A percentile compares a stretch with the other conserved stretches of the same genome.
Conservation (phyloP, 2,797 vertebrate species). For the Hipposideros larvatus region DNA sequence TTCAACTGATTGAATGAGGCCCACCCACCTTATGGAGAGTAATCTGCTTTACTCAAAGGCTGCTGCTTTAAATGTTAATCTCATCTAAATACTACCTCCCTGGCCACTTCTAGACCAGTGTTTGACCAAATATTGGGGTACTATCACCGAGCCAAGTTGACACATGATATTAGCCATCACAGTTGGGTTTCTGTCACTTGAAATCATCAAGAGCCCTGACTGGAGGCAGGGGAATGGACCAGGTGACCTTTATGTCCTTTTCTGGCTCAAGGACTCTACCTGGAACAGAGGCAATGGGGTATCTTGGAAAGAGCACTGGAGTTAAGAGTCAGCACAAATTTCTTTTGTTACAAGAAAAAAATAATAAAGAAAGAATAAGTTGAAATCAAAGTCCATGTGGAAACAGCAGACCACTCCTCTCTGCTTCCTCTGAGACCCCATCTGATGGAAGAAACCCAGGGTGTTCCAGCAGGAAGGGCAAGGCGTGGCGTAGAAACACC, state of each 20-base stretch:
- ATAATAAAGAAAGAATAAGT: neutral
- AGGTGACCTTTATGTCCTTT: neutral
- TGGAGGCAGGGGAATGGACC: neutral
- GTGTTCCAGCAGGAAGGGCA: neutral
- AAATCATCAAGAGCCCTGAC: neutral
- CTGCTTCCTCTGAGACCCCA: neutral
- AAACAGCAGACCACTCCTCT: neutral
- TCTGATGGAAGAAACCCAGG: neutral
- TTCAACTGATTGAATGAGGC: neutral
- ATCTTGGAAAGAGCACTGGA: neutral
- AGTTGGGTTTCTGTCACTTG: neutral
- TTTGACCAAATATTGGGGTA: too few relatives aligned
- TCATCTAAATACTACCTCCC: neutral
- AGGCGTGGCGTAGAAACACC: neutral
- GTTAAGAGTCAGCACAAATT: neutral
- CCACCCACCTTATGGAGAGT: neutral
- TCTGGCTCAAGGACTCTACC: neutral
- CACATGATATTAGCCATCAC: neutral
- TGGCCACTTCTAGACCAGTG: neutral
- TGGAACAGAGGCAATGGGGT: neutral
- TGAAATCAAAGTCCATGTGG: neutral
- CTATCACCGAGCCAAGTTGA: neutral
- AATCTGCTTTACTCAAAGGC: neutral
- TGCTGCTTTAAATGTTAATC: neutral
- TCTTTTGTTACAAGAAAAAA: neutral